Evolutionary conservation across 1,140 invertebrate genomes (phyloP).

Genomic region (Ericerus pela): DNA sequence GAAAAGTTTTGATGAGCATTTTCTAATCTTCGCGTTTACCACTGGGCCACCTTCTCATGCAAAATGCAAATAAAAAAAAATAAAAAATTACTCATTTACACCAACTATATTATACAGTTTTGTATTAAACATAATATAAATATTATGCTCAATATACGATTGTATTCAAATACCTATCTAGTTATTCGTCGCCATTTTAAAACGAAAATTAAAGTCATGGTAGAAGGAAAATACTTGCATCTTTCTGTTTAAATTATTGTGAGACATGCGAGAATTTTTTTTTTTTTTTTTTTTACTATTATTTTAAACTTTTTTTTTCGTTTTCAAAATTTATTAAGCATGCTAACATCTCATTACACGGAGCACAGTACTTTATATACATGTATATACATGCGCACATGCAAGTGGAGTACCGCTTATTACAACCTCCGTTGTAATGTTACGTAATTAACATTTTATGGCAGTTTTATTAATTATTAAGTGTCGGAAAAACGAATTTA

Average conservation of each 20-base stretch:
- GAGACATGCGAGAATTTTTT: constrained; percentile 10
- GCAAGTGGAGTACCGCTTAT: constrained; percentile 6
- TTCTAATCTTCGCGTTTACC: too few species aligned
- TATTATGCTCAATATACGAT: too few species aligned
- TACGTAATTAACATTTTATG: constrained; percentile 11
- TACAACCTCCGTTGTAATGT: constrained; percentile 4
- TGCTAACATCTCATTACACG: constrained; percentile 4
- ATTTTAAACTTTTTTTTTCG: neutral
- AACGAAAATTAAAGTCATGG: too few species aligned
- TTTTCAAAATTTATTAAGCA: neutral
- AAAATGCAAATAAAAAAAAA: too few species aligned
- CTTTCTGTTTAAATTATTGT: constrained; percentile 1
- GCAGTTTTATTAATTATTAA: constrained; percentile 12
- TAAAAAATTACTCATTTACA: too few species aligned
- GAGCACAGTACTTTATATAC: too few species aligned
- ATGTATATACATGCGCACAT: too few species aligned
- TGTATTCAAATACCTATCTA: too few species aligned
- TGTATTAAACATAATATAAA: too few species aligned
- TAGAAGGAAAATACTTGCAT: constrained; percentile 1
- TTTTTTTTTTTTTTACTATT: neutral
- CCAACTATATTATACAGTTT: too few species aligned
- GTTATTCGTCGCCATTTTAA: constrained; percentile 10
- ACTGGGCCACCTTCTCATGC: too few species aligned
- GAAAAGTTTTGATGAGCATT: too few species aligned
- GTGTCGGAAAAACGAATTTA: constrained; percentile 10